A percentile compares a stretch with the other conserved stretches of the same genome.
These are phyloP conservation scores for Corythornis madagascariensis DNA, from an alignment of 2,113 vertebrate species.

Conservation along the genomic window DNA sequence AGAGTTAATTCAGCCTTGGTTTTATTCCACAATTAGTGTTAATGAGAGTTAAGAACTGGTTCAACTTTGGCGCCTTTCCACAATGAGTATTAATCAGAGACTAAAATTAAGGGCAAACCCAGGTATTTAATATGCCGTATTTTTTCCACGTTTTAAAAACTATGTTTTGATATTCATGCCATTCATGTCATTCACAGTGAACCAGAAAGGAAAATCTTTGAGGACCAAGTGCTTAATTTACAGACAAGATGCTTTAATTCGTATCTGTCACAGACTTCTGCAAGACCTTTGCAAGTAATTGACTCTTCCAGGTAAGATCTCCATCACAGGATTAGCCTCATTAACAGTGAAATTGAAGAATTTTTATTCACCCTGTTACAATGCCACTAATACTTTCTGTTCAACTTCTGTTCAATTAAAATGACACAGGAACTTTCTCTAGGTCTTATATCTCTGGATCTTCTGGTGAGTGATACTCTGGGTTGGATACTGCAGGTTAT, in stretches of 20 bases:
- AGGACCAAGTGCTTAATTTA: background rate
- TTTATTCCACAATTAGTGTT: background rate
- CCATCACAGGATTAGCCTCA: background rate
- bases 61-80: background rate
- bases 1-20: background rate
- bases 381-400: background rate
- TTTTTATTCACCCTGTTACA: background rate
- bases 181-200: background rate
- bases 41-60: background rate
- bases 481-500: background rate
- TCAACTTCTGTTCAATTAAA: background rate
- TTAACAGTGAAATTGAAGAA: background rate
- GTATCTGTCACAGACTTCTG: background rate
- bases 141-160: background rate
- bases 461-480: background rate
- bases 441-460: background rate
- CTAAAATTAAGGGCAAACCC: background rate
- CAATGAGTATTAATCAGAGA: background rate
- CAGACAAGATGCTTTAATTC: background rate
- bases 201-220: background rate
- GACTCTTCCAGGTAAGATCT: background rate
- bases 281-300: background rate
- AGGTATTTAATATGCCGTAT: background rate
- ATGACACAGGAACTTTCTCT: background rate
- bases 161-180: background rate